Evolutionary conservation across 2,797 vertebrate genomes (phyloP).

Genomic region (Cuniculus paca): DNA sequence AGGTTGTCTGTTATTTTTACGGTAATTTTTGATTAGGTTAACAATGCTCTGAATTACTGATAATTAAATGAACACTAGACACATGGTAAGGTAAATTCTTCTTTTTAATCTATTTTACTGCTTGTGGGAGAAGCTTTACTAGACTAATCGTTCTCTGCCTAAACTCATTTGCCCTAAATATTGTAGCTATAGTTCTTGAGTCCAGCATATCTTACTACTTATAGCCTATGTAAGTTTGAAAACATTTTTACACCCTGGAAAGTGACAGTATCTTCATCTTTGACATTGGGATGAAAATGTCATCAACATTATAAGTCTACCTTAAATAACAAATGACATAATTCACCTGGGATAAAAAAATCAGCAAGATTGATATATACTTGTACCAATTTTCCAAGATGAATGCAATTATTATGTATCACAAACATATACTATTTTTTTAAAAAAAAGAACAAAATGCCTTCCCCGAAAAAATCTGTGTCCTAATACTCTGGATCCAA

Average conservation of each 20-base stretch:
- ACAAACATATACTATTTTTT: neutral
- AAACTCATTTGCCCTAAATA: neutral
- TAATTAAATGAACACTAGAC: conserved; percentile 1
- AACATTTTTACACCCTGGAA: neutral
- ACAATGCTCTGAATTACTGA: neutral
- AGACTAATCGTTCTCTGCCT: neutral
- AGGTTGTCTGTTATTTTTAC: neutral
- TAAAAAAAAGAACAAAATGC: neutral
- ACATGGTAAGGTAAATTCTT: neutral
- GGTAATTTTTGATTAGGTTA: neutral
- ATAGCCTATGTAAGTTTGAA: neutral
- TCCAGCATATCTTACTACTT: neutral
- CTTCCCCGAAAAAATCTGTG: neutral
- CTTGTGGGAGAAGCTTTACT: neutral
- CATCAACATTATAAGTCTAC: neutral
- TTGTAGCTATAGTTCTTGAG: neutral
- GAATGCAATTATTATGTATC: neutral
- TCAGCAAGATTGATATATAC: neutral
- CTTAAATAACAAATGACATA: neutral
- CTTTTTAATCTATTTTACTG: neutral
- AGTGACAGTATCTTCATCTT: neutral
- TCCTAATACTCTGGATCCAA: neutral
- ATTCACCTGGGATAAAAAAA: neutral
- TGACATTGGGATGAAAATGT: neutral
- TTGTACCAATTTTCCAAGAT: neutral